phyloP scores from a whole-genome alignment of 1,140 invertebrate species.

The Cydia amplana region DNA sequence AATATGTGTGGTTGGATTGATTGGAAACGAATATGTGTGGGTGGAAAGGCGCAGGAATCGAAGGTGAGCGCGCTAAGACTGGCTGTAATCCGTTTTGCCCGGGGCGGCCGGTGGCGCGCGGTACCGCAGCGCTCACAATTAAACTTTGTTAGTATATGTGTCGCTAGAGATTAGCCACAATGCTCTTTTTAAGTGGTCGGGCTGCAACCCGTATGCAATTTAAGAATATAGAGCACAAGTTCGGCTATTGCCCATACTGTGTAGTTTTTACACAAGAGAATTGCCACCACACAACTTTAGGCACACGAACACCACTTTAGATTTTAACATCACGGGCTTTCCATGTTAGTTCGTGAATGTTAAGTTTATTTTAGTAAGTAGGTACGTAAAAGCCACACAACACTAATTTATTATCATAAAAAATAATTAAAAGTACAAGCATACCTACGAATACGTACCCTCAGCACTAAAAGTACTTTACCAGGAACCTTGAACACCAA shows the following conservation, averaged over 20 bases:
- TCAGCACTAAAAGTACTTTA: not conserved
- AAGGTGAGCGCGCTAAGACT: constrained; percentile 77
- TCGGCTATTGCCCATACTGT: constrained; percentile 48
- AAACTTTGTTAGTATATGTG: constrained; percentile 79
- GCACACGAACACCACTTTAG: not conserved
- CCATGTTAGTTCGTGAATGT: not conserved
- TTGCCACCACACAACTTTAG: not conserved
- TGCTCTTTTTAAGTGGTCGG: constrained; percentile 77
- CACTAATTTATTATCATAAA: too few species aligned
- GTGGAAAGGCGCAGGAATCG: constrained; percentile 64
- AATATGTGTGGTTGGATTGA: constrained; percentile 76
- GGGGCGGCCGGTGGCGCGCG: constrained; percentile 52
- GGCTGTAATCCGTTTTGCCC: constrained; percentile 78
- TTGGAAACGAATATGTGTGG: constrained; percentile 76
- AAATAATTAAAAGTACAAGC: not conserved
- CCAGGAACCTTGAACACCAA: not conserved
- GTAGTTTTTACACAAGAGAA: constrained; percentile 1
- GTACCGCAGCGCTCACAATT: constrained; percentile 73
- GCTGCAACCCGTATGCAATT: constrained; percentile 67
- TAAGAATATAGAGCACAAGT: constrained; percentile 69
- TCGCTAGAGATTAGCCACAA: constrained; percentile 76
- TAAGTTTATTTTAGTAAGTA: too few species aligned
- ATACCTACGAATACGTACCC: not conserved
- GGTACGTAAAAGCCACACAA: not conserved
- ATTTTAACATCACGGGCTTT: not conserved